These are phyloP conservation scores for Rhea pennata DNA, from an alignment of 2,113 vertebrate genomes.

Conservation along the genomic window DNA sequence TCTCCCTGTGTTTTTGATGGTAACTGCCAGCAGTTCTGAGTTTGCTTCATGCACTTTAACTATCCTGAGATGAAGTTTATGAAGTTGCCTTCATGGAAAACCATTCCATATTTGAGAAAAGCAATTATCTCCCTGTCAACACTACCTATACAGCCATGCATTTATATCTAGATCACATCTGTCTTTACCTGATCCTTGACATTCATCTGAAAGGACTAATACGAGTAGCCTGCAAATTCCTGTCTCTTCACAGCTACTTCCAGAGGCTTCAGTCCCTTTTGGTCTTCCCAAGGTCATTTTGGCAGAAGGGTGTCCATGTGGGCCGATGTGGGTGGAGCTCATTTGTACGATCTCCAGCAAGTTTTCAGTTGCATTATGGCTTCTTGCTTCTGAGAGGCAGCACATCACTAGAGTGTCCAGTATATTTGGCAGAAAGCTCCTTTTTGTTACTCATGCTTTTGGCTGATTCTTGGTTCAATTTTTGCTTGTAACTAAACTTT, in stretches of 20 bases:
- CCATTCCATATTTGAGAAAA: neutral
- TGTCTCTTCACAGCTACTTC: neutral
- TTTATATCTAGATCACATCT: neutral
- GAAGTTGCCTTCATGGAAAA: neutral
- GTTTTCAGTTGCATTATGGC: neutral
- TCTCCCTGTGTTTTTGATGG: neutral
- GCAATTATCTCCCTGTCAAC: neutral
- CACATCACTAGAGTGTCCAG: neutral
- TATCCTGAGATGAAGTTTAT: neutral
- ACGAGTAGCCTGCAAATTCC: neutral
- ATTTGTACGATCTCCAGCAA: neutral
- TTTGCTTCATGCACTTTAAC: neutral
- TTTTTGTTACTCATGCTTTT: neutral
- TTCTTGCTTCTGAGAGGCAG: neutral
- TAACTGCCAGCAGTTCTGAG: neutral
- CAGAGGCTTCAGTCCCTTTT: neutral
- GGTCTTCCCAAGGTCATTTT: neutral
- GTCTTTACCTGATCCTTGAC: neutral
- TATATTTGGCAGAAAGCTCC: neutral
- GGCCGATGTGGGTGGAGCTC: neutral
- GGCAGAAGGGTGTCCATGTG: neutral
- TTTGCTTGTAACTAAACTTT: neutral
- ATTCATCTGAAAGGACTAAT: neutral
- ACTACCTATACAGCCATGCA: neutral
- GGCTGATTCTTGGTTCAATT: neutral